Evolutionary conservation across 1,140 invertebrate species (phyloP).

Genomic region (Oppia nitens): DNA sequence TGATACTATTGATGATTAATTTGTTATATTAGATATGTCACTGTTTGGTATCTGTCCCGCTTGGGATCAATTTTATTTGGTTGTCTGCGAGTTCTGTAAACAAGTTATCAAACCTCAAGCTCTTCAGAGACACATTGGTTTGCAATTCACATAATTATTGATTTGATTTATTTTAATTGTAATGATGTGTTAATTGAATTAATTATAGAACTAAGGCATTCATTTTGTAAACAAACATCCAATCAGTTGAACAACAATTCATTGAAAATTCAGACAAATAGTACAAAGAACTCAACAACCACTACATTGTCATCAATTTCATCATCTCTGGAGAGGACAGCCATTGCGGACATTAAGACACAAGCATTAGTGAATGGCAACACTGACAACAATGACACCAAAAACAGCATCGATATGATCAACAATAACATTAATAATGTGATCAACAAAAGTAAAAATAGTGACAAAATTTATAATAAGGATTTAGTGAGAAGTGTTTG

Average conservation of each 20-base stretch:
- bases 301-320: not conserved
- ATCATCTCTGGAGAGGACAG: too few species aligned
- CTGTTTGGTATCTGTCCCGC: conserved; percentile 36
- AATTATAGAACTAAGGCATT: not conserved
- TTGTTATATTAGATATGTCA: conserved; percentile 31
- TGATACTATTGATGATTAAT: not conserved
- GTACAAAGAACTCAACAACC: not conserved
- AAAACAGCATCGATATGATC: not conserved
- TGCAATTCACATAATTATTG: not conserved
- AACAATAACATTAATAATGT: not conserved
- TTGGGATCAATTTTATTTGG: conserved; percentile 35
- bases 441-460: not conserved
- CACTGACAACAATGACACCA: not conserved
- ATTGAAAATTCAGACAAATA: not conserved
- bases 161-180: not conserved
- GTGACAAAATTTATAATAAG: too few species aligned
- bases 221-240: not conserved
- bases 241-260: not conserved
- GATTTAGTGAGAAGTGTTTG: too few species aligned
- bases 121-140: conserved; percentile 31
- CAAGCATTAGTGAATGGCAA: too few species aligned
- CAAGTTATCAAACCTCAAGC: conserved; percentile 36
- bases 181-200: not conserved
- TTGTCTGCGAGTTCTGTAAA: conserved; percentile 35
- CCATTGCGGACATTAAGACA: too few species aligned